Conservation (phyloP, 2,797 vertebrate genomes). For the Acanthurus tractus region DNA sequence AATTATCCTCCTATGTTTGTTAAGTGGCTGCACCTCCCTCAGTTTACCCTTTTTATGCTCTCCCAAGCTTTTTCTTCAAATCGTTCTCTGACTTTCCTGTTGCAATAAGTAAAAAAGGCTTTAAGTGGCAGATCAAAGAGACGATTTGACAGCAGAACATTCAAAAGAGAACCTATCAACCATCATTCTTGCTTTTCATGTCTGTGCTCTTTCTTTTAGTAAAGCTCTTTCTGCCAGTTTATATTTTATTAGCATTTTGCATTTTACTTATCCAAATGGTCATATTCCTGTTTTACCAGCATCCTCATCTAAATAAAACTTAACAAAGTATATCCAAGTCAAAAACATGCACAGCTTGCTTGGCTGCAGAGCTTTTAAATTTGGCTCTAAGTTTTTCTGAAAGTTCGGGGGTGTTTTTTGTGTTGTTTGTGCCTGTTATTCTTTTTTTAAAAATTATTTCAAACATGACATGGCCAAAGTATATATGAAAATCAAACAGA, state of each 20-base stretch:
- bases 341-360: slow-evolving; percentile 5
- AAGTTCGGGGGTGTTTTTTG: background rate
- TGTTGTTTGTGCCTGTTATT: background rate
- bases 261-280: background rate
- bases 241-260: background rate
- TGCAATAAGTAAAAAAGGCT: background rate
- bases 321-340: background rate
- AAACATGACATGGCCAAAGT: background rate
- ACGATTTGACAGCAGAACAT: background rate
- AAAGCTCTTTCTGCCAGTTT: too few species aligned
- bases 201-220: background rate
- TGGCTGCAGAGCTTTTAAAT: background rate
- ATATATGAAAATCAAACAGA: background rate
- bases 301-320: background rate
- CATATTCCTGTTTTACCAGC: background rate
- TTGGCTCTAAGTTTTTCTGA: background rate
- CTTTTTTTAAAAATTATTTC: background rate
- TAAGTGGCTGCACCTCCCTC: slow-evolving; percentile 39
- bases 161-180: background rate
- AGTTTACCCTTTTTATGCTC: background rate
- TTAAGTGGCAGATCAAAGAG: slow-evolving; percentile 37
- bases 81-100: background rate
- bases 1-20: slow-evolving; percentile 45
- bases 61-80: slow-evolving; percentile 13
- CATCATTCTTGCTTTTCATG: background rate